Evolutionary conservation across 2,888 invertebrate genomes (phyloP).

Genomic region (Drosophila kuntzei): DNA sequence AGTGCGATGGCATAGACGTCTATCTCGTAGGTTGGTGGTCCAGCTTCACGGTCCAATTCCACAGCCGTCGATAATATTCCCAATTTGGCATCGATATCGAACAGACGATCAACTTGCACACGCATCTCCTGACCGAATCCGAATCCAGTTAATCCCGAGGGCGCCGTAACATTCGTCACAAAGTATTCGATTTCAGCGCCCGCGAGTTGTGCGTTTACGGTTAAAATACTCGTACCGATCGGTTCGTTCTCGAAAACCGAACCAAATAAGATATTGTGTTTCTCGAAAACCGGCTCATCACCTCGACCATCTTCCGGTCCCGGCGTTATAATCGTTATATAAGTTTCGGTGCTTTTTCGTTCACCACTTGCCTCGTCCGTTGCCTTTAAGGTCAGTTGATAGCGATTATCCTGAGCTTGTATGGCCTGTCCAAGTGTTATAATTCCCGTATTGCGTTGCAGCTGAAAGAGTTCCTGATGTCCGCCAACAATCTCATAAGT

Average conservation of each 20-base stretch:
- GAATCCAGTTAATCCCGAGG: constrained; percentile 9
- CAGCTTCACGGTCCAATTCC: constrained; percentile 93
- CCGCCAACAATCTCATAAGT: constrained; percentile 95
- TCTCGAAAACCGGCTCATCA: constrained; percentile 87
- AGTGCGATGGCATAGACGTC: constrained; percentile 94
- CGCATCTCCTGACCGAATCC: constrained; percentile 16
- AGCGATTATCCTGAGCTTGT: constrained; percentile 87
- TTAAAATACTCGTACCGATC: constrained; percentile 93
- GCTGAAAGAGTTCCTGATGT: constrained; percentile 91
- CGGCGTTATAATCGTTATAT: constrained; percentile 92
- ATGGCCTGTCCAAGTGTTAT: constrained; percentile 87
- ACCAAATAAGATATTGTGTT: constrained; percentile 89
- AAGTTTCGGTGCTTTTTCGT: constrained; percentile 94
- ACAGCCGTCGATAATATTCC: constrained; percentile 95
- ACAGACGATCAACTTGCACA: constrained; percentile 93
- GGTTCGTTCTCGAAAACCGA: constrained; percentile 96
- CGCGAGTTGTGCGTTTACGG: constrained; percentile 90
- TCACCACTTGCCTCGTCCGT: constrained; percentile 96
- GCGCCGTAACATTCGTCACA: constrained; percentile 92
- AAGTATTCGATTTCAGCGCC: constrained; percentile 93
- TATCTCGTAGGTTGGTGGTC: constrained; percentile 92
- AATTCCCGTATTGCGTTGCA: constrained; percentile 93
- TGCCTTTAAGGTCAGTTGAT: constrained; percentile 93
- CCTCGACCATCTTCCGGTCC: constrained; percentile 85
- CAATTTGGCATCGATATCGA: constrained; percentile 95